phyloP scores from a whole-genome alignment of 2,113 vertebrate species.

The Callithrix jacchus region DNA sequence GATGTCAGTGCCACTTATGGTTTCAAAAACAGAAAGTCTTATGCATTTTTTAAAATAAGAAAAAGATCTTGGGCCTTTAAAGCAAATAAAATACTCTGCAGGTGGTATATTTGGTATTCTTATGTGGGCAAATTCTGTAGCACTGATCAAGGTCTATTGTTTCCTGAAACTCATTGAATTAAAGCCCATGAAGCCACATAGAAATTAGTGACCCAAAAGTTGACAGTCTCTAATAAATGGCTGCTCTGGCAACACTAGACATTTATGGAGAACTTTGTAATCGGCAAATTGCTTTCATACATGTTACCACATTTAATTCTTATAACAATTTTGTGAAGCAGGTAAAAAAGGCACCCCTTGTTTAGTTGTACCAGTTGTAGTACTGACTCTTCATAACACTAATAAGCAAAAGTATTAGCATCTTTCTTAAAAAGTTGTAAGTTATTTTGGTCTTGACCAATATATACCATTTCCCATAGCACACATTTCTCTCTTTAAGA shows the following conservation, averaged over 20 bases:
- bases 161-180: neutral
- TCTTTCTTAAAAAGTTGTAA: neutral
- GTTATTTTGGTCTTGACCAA: neutral
- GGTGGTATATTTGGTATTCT: conserved; percentile 53
- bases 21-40: conserved; percentile 76
- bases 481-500: neutral
- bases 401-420: conserved; percentile 9
- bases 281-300: neutral
- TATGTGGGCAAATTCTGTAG: neutral
- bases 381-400: neutral
- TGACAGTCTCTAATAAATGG: neutral
- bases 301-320: neutral
- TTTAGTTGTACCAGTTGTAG: neutral
- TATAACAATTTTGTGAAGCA: neutral
- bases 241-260: neutral
- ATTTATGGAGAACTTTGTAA: neutral
- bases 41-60: conserved; percentile 60
- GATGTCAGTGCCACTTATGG: conserved; percentile 74
- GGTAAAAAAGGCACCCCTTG: neutral
- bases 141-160: neutral
- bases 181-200: neutral
- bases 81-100: conserved; percentile 67
- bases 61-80: conserved; percentile 63
- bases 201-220: conserved; percentile 15
- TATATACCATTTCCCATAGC: neutral